Conservation (phyloP, 2,113 vertebrate species). For the Tragelaphus buxtoni region DNA sequence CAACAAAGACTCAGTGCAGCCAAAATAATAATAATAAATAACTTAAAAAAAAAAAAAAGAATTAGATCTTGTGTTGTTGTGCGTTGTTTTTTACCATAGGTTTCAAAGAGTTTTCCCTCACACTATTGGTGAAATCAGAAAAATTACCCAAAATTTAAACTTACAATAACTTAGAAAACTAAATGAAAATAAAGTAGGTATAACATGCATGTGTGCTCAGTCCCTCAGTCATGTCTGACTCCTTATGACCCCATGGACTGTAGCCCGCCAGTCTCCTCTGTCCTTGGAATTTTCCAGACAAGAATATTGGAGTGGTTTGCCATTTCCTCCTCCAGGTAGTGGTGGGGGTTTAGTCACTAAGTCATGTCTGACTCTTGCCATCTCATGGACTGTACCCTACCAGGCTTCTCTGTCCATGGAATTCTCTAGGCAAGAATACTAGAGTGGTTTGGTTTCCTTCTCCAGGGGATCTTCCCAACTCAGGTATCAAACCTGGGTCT, state of each 20-base stretch:
- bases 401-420: background rate
- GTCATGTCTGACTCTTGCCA: background rate
- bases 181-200: background rate
- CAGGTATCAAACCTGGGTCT: background rate
- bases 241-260: background rate
- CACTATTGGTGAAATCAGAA: background rate
- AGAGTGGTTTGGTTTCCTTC: background rate
- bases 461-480: background rate
- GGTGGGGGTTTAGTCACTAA: background rate
- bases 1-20: background rate
- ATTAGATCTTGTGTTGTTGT: background rate
- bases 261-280: background rate
- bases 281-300: background rate
- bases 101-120: background rate
- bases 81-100: background rate
- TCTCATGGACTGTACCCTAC: background rate
- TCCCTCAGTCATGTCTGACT: background rate
- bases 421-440: background rate
- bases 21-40: background rate
- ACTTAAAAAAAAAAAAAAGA: background rate
- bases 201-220: background rate
- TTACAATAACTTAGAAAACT: conserved; percentile 6
- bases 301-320: background rate
- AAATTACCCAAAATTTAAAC: conserved; percentile 20
- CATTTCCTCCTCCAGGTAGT: background rate